Evolutionary conservation across 2,797 vertebrate species (phyloP).

Genomic region (Phoeniculus purpureus): DNA sequence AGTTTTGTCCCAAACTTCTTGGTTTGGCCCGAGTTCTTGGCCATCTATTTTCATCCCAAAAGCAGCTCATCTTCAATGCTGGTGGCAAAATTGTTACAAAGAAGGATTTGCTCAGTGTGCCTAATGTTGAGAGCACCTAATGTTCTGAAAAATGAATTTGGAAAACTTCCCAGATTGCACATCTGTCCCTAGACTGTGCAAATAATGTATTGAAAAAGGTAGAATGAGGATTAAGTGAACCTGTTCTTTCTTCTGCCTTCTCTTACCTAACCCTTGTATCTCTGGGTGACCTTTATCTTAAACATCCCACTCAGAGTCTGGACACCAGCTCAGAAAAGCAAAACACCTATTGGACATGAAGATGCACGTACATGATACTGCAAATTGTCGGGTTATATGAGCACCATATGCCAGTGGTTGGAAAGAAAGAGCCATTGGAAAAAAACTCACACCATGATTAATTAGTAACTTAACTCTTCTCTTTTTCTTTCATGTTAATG

Average conservation of each 20-base stretch:
- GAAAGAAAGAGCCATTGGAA: constrained; percentile 9
- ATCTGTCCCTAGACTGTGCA: constrained; percentile 53
- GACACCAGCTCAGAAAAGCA: not conserved
- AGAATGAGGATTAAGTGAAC: not conserved
- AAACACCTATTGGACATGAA: not conserved
- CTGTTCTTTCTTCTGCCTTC: not conserved
- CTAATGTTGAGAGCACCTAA: constrained; percentile 62
- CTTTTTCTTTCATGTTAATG: not conserved
- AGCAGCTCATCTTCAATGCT: constrained; percentile 28
- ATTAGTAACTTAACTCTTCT: not conserved
- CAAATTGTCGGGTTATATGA: not conserved
- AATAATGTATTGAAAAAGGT: constrained; percentile 1
- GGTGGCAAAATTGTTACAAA: constrained; percentile 59
- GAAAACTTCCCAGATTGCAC: constrained; percentile 69
- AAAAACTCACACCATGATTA: not conserved
- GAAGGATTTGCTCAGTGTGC: constrained; percentile 37
- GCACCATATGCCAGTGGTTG: constrained; percentile 3
- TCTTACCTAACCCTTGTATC: not conserved
- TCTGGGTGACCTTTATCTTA: not conserved
- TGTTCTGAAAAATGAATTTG: constrained; percentile 72
- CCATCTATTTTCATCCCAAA: constrained; percentile 52
- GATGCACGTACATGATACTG: not conserved
- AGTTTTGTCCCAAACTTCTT: constrained; percentile 38
- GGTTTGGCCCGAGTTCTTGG: constrained; percentile 18
- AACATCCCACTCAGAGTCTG: not conserved